Base-by-base conservation (phyloP, 2,113 vertebrate species). In the Pandion haliaetus region DNA sequence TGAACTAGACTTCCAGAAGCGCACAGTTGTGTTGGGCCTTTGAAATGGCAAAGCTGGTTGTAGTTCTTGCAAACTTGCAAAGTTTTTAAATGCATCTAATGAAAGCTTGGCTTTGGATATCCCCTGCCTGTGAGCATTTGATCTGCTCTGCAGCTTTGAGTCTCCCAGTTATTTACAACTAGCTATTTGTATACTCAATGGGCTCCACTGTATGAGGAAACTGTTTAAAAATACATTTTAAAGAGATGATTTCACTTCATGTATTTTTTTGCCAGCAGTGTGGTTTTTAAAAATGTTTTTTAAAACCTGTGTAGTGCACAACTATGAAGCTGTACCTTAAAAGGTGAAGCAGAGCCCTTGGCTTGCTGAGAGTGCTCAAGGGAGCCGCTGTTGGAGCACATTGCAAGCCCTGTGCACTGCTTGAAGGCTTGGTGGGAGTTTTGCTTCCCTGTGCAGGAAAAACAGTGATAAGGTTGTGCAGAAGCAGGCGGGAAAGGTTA, bases 191-290 rank as follows among this genome's bases (percentile, higher is more conserved):
- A 85, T 85, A 72, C 79, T 97, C 94, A 95, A 91, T 93, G 77
- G 59, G 57, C 71, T 89, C 84, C 47, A 91, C 82, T 95, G 96
- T 93, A 70, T 80, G 38, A 93, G 58, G 67, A 89, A 95, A 87
- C 94, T 87, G 57, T 93, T 97, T 70, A 90, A 96, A 97, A 93
- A 95, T 94, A 87, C 38, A 58, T 91, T 95, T 95, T 94, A 82
- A 95, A 92, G 78, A 94, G 26, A 85, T 86, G 4, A 90, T 93
- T 96, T 97, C 86, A 95, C 54, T 95, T 94, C 84, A 93, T 93
- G 95, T 95, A 91, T 52, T 88, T 82, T 70, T 87, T 85, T 95
- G 59, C 84, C 82, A 90, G 89, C 62, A 63, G 16, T 50, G 78
- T 74, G 93, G 91, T 72, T 97, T 94, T 82, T 9, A 38, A 65